Percentiles rank a stretch among this genome's conserved stretches.
These are phyloP conservation scores for Pheucticus melanocephalus DNA, from an alignment of 2,113 vertebrate genomes.

Conservation along the genomic window DNA sequence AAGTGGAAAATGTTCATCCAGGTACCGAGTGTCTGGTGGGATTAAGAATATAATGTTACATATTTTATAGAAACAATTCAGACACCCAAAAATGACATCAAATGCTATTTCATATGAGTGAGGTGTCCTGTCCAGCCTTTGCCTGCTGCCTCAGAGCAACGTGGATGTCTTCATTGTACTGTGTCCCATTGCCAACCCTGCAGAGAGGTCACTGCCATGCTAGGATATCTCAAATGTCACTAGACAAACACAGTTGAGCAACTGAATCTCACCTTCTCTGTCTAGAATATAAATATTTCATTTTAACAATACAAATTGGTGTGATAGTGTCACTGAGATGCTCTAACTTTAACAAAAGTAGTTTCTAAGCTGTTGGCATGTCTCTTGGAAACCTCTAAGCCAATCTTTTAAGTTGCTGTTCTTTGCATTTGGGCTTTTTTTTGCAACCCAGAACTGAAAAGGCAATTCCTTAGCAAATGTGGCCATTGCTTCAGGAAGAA, in stretches of 20 bases:
- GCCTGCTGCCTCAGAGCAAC: neutral
- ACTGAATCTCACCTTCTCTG: neutral
- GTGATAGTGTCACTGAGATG: neutral
- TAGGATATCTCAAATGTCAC: neutral
- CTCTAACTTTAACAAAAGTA: neutral
- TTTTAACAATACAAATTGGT: neutral
- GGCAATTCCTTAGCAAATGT: neutral
- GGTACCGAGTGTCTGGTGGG: neutral
- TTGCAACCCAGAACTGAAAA: neutral
- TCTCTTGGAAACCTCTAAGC: neutral
- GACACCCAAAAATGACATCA: neutral
- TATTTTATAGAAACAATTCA: neutral
- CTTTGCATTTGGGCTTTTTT: rapidly evolving
- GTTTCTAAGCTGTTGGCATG: neutral
- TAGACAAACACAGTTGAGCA: neutral
- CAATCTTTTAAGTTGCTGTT: neutral
- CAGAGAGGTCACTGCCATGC: neutral
- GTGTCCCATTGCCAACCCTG: neutral
- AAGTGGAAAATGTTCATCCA: neutral
- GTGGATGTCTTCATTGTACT: neutral
- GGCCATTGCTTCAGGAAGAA: neutral
- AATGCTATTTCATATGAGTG: neutral
- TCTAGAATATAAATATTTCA: neutral
- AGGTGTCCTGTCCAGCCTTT: neutral
- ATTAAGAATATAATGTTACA: neutral